Conservation (phyloP, 1,140 invertebrate genomes). For the Brachystomella parvula region DNA sequence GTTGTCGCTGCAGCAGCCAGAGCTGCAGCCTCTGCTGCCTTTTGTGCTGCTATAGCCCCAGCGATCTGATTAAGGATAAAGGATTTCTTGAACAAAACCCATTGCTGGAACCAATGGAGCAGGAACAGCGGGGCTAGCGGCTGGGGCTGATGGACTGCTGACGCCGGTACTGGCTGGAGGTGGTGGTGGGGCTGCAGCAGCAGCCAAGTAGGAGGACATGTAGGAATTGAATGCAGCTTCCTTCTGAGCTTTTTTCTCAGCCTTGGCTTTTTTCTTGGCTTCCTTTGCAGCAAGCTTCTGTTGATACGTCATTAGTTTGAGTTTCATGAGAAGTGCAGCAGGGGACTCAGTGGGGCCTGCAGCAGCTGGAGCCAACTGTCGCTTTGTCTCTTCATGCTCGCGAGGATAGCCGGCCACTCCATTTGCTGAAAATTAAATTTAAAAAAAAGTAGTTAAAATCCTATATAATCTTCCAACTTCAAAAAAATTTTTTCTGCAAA, state of each 20-base stretch:
- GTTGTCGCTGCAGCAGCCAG: not conserved
- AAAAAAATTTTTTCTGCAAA: no score
- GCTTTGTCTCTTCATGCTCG: not conserved
- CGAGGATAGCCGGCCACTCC: no score
- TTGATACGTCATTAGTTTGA: not conserved
- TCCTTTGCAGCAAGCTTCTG: conserved; percentile 3
- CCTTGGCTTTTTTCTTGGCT: conserved; percentile 9
- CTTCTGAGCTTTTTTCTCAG: conserved; percentile 1
- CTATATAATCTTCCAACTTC: no score
- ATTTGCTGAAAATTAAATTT: no score
- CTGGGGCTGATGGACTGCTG: not conserved
- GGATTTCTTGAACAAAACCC: conserved; percentile 12
- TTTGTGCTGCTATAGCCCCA: not conserved
- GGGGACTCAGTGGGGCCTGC: not conserved
- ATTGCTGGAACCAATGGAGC: conserved; percentile 1
- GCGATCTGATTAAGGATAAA: not conserved
- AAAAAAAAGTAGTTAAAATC: no score
- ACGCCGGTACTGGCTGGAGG: not conserved
- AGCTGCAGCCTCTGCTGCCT: conserved; percentile 1
- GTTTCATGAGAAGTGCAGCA: not conserved
- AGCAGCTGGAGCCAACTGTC: not conserved
- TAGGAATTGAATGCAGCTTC: not conserved
- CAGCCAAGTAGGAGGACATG: not conserved
- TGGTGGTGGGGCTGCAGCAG: not conserved
- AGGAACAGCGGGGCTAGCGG: not conserved